Base-by-base conservation (phyloP, 2,797 vertebrate species). In the Coreius guichenoti region DNA sequence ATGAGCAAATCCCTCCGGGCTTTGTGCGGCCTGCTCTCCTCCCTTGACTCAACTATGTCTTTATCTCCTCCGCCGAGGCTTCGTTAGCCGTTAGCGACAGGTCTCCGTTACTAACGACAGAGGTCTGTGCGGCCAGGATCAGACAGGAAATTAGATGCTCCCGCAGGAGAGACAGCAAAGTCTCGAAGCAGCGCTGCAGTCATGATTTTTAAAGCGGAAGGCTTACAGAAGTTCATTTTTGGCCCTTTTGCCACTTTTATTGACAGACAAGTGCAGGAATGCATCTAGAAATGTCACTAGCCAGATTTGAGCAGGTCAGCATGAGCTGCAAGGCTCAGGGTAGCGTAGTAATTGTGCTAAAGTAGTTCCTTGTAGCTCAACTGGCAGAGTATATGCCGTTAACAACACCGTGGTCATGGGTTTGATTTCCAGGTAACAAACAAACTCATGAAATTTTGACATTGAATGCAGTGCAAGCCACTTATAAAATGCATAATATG, bases 21-120 rank as follows among this genome's bases (percentile, higher is more conserved):
- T 80, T 92, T 72, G 29, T 81, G 13, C 58, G 85, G 90, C 87
- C 92, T 89, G 87, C 89, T 91, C 89, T 92, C 88, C 88, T 92
- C 90, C 89, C 85, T 23, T 86, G 90, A 89, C 92, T 93, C 78
- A 4, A 4, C 84, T 91, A 90, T 90, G 92, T 94, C 92, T 93
- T 94, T 93, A 95, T 94, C 92, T 85, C 69, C 43, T 91, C 90
- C 87, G 47, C 92, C 88, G 90, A 89, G 89, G 80, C 86, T 87
- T 88, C 88, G 83, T 89, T 89, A 89, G 88, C 88, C 23, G 68
- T 86, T 82, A 88, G 84, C 65, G 88, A 86, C 85, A 68, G 87
- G 77, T 74, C 69, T 80, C 54, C 12, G 77, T 85, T 85, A 82
- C 79, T 29, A 86, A 85, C 65, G 78, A 86, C 80, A 51, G 75